Evolutionary conservation across 2,797 vertebrate species (phyloP).

Genomic region (Streptopelia turtur): DNA sequence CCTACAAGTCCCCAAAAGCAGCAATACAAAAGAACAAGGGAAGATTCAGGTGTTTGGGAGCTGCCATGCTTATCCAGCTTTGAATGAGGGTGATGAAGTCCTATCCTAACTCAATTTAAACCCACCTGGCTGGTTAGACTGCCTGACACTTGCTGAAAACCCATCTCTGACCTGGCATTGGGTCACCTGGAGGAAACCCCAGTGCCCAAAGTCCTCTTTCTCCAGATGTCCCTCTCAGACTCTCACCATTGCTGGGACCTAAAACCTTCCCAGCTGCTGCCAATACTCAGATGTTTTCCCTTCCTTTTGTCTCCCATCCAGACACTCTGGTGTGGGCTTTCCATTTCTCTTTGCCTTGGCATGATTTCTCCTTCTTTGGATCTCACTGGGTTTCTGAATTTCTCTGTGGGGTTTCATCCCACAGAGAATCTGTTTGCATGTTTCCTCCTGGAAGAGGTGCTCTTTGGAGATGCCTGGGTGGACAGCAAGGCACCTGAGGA

Average conservation of each 20-base stretch:
- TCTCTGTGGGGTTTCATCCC: background rate
- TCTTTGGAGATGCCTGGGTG: background rate
- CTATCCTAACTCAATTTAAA: background rate
- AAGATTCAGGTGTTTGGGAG: background rate
- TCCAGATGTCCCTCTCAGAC: background rate
- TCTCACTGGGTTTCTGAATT: background rate
- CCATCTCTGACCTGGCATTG: background rate
- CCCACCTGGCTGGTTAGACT: background rate
- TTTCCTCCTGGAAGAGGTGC: background rate
- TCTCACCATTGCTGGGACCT: background rate
- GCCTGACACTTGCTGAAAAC: background rate
- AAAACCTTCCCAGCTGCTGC: background rate
- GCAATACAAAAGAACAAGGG: background rate
- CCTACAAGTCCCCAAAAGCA: background rate
- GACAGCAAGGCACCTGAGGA: background rate
- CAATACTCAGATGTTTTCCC: background rate
- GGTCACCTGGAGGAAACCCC: background rate
- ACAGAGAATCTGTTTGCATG: background rate
- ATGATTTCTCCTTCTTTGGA: background rate
- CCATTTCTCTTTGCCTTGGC: background rate
- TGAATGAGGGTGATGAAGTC: background rate
- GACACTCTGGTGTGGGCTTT: background rate
- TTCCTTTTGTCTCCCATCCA: background rate
- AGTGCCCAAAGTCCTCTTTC: background rate
- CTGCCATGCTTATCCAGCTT: background rate